Evolutionary conservation across 2,797 vertebrate species (phyloP).

Genomic region (Malacoctenus gilli): DNA sequence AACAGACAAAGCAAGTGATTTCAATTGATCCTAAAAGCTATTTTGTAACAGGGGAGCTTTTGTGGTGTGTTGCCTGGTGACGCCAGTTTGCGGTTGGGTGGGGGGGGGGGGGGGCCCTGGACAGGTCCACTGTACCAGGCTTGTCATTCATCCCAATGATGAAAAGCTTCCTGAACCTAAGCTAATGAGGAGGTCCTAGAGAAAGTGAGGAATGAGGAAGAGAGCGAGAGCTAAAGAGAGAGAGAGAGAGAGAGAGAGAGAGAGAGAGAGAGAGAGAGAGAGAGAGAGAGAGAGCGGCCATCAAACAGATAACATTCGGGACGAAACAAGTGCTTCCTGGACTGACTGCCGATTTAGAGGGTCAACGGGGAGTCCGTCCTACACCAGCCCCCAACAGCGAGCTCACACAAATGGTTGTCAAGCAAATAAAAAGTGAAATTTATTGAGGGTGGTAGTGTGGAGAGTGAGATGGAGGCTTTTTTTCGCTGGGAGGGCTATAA

Average conservation of each 20-base stretch:
- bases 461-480: conserved; percentile 60
- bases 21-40: conserved; percentile 77
- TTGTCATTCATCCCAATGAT: conserved; percentile 81
- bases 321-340: conserved; percentile 76
- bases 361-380: conserved; percentile 71
- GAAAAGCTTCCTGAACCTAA: conserved; percentile 84
- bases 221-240: conserved; percentile 24
- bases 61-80: conserved; percentile 82
- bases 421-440: conserved; percentile 82
- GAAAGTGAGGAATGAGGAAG: conserved; percentile 43
- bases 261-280: conserved; percentile 23
- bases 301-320: conserved; percentile 80
- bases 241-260: conserved; percentile 39
- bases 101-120: conserved; percentile 51
- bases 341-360: conserved; percentile 66
- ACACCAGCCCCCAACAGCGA: conserved; percentile 75
- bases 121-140: conserved; percentile 64
- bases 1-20: conserved; percentile 77
- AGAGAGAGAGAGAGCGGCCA: conserved; percentile 51
- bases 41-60: conserved; percentile 78
- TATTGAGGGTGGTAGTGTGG: conserved; percentile 72
- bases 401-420: conserved; percentile 79
- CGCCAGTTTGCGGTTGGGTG: conserved; percentile 48
- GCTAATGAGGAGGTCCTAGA: conserved; percentile 77
- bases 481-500: conserved; percentile 70